Evolutionary conservation across 1,140 invertebrate species (phyloP).

Genomic region (Papilio helenus): DNA sequence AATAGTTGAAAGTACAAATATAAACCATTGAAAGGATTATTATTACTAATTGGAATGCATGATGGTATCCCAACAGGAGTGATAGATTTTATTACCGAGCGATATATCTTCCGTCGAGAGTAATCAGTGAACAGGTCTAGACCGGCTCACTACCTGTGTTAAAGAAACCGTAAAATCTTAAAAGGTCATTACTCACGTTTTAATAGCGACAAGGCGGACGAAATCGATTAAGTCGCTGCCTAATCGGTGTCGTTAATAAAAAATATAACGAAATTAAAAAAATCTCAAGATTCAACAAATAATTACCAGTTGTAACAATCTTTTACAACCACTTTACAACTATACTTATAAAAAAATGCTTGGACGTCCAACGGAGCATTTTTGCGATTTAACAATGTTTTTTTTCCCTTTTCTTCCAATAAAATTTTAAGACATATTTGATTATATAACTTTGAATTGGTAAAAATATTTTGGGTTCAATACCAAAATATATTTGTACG

Average conservation of each 20-base stretch:
- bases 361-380: too few relatives aligned
- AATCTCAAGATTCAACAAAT: background rate
- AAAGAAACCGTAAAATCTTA: conserved; percentile 33
- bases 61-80: background rate
- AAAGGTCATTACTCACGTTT: conserved; percentile 19
- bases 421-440: too few relatives aligned
- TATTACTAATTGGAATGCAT: background rate
- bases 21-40: background rate
- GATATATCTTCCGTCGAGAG: conserved; percentile 21
- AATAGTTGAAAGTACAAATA: background rate
- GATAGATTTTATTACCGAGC: conserved; percentile 10
- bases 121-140: conserved; percentile 17
- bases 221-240: conserved; percentile 30
- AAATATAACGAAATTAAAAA: conserved; percentile 3
- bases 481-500: background rate
- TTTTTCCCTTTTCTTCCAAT: too few relatives aligned
- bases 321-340: background rate
- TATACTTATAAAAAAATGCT: too few relatives aligned
- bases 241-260: conserved; percentile 33
- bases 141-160: conserved; percentile 13
- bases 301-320: background rate
- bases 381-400: too few relatives aligned
- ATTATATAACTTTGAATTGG: too few relatives aligned
- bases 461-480: too few relatives aligned
- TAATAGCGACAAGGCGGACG: conserved; percentile 18